Evolutionary conservation across 2,797 vertebrate genomes (phyloP), one percentile per base, ranked within the genome.

Genomic region (Ciconia nigra): DNA sequence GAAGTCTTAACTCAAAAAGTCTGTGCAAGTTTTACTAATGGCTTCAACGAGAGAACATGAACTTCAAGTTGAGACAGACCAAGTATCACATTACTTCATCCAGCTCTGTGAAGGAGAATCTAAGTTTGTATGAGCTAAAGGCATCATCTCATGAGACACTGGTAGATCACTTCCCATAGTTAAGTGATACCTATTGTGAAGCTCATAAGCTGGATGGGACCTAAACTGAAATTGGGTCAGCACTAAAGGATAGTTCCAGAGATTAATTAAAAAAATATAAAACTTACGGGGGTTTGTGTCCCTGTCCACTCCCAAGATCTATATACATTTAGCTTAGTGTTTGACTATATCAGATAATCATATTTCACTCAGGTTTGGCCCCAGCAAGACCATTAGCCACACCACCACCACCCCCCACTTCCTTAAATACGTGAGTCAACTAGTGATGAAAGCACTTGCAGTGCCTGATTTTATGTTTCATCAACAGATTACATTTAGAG

Each of bases 381-480:
- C 29, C 72, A 79, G 55, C 10, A 51, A 10, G 29, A 18, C 24
- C 11, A 21, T 33, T 6, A 10, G 20, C 28, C 52, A 20, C 17
- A 12, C 9, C 58, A 42, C 33, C 58, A 42, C 33, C 63, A 57
- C 10, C 41, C 4, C 33, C 35, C 20, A 41, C 54, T 79, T 83
- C 78, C 63, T 63, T 39, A 29, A 21, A 20, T 0, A 7, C 1
- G 0, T 24, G 12, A 2, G 16, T 57, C 4, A 5, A 3, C 29
- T 1, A 41, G 37, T 5, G 25, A 61, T 31, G 31, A 54, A 66
- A 79, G 62, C 54, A 9, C 5, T 1, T 25, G 33, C 71, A 51
- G 33, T 14, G 29, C 72, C 83, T 61, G 18, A 41, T 22, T 72
- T 54, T 33, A 4, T 10, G 17, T 8, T 61, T 31, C 6, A 66